Evolutionary conservation across 2,888 invertebrate species (phyloP).

Genomic region (Drosophila kokeensis): DNA sequence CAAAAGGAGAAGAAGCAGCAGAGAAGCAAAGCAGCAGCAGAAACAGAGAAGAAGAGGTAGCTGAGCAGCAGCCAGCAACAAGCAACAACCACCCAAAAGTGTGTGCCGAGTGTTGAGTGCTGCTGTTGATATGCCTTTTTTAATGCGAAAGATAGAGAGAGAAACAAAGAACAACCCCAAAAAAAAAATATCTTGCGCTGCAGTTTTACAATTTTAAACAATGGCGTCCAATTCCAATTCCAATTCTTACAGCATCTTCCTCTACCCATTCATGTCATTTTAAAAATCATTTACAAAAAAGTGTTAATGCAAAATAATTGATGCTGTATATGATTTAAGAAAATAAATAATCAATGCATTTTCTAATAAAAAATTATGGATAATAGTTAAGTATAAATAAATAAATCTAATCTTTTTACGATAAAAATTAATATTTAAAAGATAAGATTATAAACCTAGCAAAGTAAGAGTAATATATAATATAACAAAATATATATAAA

Average conservation of each 20-base stretch:
- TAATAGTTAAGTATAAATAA: background rate
- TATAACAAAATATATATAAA: too few relatives aligned
- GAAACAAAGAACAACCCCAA: constrained; percentile 58
- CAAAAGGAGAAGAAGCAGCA: background rate
- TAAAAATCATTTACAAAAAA: background rate
- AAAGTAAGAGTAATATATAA: too few relatives aligned
- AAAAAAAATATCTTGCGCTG: constrained; percentile 36
- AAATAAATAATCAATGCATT: background rate
- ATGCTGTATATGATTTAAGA: background rate
- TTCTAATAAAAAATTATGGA: background rate
- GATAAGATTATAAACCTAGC: too few relatives aligned
- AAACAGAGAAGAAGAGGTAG: background rate
- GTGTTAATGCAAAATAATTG: background rate
- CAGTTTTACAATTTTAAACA: constrained; percentile 59
- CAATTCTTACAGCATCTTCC: constrained; percentile 26
- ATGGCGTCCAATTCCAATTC: constrained; percentile 56
- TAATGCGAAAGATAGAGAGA: constrained; percentile 24
- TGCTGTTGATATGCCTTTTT: constrained; percentile 44
- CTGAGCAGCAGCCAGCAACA: constrained; percentile 17
- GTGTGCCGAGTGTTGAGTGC: constrained; percentile 12
- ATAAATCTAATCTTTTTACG: background rate
- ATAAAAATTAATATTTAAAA: background rate
- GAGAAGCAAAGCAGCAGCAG: background rate
- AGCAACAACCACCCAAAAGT: constrained; percentile 59
- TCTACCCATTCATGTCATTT: constrained; percentile 15